Conservation (phyloP, 2,888 invertebrate genomes). For the Trichogramma dendrolimi region DNA sequence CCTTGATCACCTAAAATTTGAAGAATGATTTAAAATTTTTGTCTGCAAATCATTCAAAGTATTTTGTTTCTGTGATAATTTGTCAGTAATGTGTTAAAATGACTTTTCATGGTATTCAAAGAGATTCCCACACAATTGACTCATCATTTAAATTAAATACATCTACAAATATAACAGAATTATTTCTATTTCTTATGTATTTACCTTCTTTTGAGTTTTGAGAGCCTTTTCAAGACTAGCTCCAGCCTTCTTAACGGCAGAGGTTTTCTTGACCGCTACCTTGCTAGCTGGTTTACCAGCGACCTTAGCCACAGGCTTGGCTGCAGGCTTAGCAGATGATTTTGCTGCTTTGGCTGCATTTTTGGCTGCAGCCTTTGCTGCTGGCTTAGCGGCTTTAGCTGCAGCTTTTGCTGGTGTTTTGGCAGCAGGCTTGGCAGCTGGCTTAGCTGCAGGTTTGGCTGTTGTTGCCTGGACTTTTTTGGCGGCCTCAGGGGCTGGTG, state of each 20-base stretch:
- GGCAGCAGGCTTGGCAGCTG: constrained; percentile 27
- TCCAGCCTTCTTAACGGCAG: constrained; percentile 53
- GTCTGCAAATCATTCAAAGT: no score
- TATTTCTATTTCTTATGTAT: neutral
- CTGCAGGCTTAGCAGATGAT: constrained; percentile 5
- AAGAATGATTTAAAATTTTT: constrained; percentile 17
- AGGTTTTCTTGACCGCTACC: constrained; percentile 39
- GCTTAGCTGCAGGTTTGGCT: constrained; percentile 40
- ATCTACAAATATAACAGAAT: neutral
- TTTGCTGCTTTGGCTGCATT: no score
- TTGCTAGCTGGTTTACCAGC: no score
- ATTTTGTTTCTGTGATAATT: constrained; percentile 9
- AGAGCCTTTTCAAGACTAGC: constrained; percentile 70
- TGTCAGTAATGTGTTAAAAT: constrained; percentile 23
- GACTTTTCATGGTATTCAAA: constrained; percentile 49
- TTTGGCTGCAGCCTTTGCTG: constrained; percentile 34
- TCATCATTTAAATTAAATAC: constrained; percentile 48
- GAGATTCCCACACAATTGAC: constrained; percentile 57
- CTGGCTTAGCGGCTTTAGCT: constrained; percentile 45
- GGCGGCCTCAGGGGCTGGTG: constrained; percentile 52
- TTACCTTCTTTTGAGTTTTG: constrained; percentile 81
- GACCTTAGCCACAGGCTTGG: no score
- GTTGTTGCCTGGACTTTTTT: constrained; percentile 50
- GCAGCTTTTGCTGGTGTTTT: constrained; percentile 45
- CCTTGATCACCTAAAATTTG: constrained; percentile 74